Evolutionary conservation across 2,888 invertebrate genomes (phyloP).

Genomic region (Caenorhabditis sp.): DNA sequence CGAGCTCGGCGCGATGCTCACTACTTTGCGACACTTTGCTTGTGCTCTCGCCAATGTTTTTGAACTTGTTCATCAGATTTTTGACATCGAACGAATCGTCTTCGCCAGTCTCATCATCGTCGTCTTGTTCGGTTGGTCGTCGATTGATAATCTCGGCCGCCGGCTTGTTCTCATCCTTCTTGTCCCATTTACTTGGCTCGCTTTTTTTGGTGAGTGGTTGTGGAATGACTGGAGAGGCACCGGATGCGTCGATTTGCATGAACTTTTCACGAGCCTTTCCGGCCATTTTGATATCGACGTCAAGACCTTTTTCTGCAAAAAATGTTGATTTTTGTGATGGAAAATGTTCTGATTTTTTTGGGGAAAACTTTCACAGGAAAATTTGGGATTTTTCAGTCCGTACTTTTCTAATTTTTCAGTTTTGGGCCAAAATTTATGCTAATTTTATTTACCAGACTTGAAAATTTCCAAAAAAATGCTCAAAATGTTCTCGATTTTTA

Average conservation of each 20-base stretch:
- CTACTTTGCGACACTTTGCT: constrained; percentile 28
- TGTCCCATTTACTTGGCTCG: constrained; percentile 67
- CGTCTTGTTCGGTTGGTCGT: constrained; percentile 25
- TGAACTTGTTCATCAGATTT: constrained; percentile 71
- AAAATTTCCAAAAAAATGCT: too few species aligned
- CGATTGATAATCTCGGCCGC: constrained; percentile 67
- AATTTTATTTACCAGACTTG: too few species aligned
- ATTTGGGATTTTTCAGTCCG: too few species aligned
- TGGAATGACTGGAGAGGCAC: constrained; percentile 44
- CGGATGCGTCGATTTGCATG: constrained; percentile 84
- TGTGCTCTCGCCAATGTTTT: constrained; percentile 60
- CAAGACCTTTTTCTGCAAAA: constrained; percentile 41
- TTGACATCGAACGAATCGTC: constrained; percentile 69
- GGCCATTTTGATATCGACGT: constrained; percentile 74
- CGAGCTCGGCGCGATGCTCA: constrained; percentile 51
- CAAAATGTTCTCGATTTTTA: too few species aligned
- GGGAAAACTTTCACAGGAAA: too few species aligned
- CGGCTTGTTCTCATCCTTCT: constrained; percentile 58
- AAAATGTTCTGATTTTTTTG: too few species aligned
- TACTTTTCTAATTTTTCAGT: too few species aligned
- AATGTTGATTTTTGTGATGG: background rate
- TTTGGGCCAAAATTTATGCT: too few species aligned
- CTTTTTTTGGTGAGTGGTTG: constrained; percentile 39
- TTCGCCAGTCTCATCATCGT: constrained; percentile 52
- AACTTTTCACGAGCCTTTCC: constrained; percentile 87